Base-by-base conservation (phyloP, 1,140 invertebrate genomes). In the Ectropis grisescens region DNA sequence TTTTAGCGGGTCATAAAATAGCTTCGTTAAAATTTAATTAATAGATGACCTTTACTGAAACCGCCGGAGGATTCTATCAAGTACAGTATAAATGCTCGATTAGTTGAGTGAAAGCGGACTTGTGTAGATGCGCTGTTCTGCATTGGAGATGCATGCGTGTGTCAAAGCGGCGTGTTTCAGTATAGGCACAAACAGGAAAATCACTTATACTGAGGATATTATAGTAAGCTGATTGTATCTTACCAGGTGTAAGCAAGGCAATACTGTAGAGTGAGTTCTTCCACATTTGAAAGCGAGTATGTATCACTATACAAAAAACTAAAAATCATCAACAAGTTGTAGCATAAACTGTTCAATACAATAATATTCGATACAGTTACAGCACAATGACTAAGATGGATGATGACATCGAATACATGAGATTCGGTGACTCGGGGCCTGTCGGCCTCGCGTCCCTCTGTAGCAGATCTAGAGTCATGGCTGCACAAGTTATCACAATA, bases 211-310 rank as follows among this genome's bases (percentile, higher is more conserved):
- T 71, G 58, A 80, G 75, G 75, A 75, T 70, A 76, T 80, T 72
- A 75, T 60, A 80, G 70, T 69, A 80, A 80, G 75, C 75, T 78
- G 68, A 75, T 71, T 68, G 62, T 74, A 78, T 80, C 75, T 80
- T 80, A 80, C 75, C 75, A 51, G 75, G 72, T 80, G 75, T 80
- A 80, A 80, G 75, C 75, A 80, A 78, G 68, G 70, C 75, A 80
- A 65, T 76, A 76, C 71, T 78, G 76, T 75, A 75, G 76, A 78
- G 69, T 81, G 72, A 78, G 72, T 81, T 81, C 76, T 78, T 81
- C 76, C 72, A 78, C 70, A 75, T 80, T 76, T 70, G 66, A 74
- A 81, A 81, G 76, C 70, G 69, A 81, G 57, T 55, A 76, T 70
- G 62, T 78, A 62, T 78, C 72, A 75, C 75, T 81, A 81, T 80